phyloP scores from a whole-genome alignment of 2,113 vertebrate species.

The Phaethon lepturus region DNA sequence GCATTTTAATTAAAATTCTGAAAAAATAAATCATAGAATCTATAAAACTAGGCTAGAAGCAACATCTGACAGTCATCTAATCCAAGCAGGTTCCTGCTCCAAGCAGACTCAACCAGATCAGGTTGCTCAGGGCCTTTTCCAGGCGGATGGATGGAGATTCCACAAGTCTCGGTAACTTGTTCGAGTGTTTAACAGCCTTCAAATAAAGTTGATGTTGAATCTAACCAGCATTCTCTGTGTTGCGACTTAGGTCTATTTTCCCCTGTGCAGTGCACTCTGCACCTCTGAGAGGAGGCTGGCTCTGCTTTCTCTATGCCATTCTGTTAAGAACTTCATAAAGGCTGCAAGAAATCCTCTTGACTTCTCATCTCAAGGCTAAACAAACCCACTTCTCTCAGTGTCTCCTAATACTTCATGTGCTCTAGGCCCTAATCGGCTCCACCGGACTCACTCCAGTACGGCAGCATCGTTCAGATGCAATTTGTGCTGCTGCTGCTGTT shows the following conservation, averaged over 20 bases:
- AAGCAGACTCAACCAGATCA: not conserved
- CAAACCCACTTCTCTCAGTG: not conserved
- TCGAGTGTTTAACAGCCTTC: not conserved
- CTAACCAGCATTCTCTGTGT: not conserved
- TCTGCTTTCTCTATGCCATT: not conserved
- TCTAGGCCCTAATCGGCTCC: not conserved
- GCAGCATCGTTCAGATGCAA: not conserved
- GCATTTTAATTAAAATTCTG: not conserved
- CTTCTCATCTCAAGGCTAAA: not conserved
- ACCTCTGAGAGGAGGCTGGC: not conserved
- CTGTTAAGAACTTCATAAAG: not conserved
- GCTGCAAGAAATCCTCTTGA: not conserved
- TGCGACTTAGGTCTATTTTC: not conserved
- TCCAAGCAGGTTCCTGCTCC: not conserved
- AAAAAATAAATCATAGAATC: not conserved
- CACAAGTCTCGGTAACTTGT: not conserved
- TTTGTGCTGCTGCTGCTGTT: not conserved
- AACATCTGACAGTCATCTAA: not conserved
- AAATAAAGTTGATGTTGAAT: not conserved
- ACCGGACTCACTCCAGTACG: not conserved
- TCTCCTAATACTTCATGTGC: accelerated
- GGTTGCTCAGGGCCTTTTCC: not conserved
- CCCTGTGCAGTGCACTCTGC: not conserved
- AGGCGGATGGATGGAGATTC: not conserved
- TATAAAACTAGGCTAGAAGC: not conserved